A percentile compares a stretch with the other conserved stretches of the same genome.
Evolutionary conservation across 1,140 invertebrate species (phyloP).

Genomic region (Drosophila nikananu): DNA sequence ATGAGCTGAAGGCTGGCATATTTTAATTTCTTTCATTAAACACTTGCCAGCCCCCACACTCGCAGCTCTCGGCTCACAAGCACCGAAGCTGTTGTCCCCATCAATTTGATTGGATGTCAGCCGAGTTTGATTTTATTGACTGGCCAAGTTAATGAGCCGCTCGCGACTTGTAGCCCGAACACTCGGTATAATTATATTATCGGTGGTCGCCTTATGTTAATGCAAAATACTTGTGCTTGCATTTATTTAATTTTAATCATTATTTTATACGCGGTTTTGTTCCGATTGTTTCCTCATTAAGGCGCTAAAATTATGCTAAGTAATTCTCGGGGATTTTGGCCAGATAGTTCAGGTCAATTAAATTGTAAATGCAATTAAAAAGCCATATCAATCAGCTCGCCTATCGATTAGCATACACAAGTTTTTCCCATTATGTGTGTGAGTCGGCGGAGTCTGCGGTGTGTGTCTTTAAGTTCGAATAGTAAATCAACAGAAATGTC

Average conservation of each 20-base stretch:
- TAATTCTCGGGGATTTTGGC: slow-evolving; percentile 26
- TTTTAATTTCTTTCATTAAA: slow-evolving; percentile 62
- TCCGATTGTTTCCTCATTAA: slow-evolving; percentile 45
- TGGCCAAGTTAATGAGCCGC: slow-evolving; percentile 47
- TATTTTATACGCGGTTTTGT: slow-evolving; percentile 10
- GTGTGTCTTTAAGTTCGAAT: slow-evolving; percentile 50
- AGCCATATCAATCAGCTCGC: slow-evolving; percentile 65
- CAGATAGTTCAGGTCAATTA: slow-evolving; percentile 52
- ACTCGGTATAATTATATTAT: slow-evolving; percentile 44
- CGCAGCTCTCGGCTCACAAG: neutral
- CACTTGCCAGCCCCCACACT: slow-evolving; percentile 34
- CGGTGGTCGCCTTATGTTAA: slow-evolving; percentile 46
- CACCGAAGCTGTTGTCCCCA: slow-evolving; percentile 36
- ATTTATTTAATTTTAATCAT: slow-evolving; percentile 43
- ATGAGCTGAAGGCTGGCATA: slow-evolving; percentile 57
- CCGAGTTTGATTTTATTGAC: slow-evolving; percentile 50
- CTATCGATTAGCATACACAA: slow-evolving; percentile 79
- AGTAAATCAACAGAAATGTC: slow-evolving; percentile 81
- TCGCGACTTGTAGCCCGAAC: slow-evolving; percentile 8
- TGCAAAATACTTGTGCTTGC: slow-evolving; percentile 46
- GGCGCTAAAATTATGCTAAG: slow-evolving; percentile 19
- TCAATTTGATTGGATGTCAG: slow-evolving; percentile 58
- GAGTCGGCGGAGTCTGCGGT: slow-evolving; percentile 14
- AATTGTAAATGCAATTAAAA: slow-evolving; percentile 80
- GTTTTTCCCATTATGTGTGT: slow-evolving; percentile 74